Percentiles rank a stretch among this genome's conserved stretches.
phyloP scores from a whole-genome alignment of 2,113 vertebrate genomes.

The Pholis gunnellus region DNA sequence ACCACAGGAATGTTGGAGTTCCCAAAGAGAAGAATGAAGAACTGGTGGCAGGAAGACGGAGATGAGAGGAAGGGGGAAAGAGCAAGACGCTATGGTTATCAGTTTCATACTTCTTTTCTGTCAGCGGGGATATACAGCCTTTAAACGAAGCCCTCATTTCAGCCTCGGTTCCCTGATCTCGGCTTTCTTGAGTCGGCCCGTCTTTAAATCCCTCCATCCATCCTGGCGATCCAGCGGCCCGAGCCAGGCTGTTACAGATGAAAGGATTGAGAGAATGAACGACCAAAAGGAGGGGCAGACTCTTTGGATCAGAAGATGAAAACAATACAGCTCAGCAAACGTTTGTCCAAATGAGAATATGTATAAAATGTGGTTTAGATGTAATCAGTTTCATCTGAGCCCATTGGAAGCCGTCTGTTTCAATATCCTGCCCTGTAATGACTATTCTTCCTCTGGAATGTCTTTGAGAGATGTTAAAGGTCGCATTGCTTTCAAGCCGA shows the following conservation, averaged over 20 bases:
- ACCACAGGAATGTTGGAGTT: conserved; percentile 69
- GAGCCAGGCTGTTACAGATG: conserved; percentile 25
- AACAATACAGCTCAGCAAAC: conserved; percentile 35
- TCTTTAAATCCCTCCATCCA: conserved; percentile 64
- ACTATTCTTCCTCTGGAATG: conserved; percentile 15
- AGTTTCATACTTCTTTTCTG: conserved; percentile 32
- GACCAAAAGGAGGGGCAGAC: conserved; percentile 1
- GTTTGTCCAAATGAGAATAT: conserved; percentile 30
- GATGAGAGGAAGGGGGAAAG: conserved; percentile 25
- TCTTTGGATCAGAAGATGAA: conserved; percentile 20
- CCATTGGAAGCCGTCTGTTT: conserved; percentile 8
- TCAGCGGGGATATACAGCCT: conserved; percentile 34
- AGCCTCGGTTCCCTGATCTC: conserved; percentile 31
- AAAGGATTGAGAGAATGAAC: conserved; percentile 7
- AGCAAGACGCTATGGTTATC: conserved; percentile 15
- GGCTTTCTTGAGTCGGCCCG: conserved; percentile 38
- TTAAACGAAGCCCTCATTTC: conserved; percentile 39
- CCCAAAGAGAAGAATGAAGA: conserved; percentile 42
- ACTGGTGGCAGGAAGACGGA: conserved; percentile 33
- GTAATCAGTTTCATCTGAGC: conserved; percentile 24
- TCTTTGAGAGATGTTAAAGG: conserved; percentile 5
- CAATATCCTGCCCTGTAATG: conserved; percentile 21
- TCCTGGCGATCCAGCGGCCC: conserved; percentile 37
- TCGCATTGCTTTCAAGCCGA: conserved; percentile 3
- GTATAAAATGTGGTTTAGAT: conserved; percentile 28